Evolutionary conservation across 2,113 vertebrate species (phyloP).

Genomic region (Poeciliopsis prolifica): DNA sequence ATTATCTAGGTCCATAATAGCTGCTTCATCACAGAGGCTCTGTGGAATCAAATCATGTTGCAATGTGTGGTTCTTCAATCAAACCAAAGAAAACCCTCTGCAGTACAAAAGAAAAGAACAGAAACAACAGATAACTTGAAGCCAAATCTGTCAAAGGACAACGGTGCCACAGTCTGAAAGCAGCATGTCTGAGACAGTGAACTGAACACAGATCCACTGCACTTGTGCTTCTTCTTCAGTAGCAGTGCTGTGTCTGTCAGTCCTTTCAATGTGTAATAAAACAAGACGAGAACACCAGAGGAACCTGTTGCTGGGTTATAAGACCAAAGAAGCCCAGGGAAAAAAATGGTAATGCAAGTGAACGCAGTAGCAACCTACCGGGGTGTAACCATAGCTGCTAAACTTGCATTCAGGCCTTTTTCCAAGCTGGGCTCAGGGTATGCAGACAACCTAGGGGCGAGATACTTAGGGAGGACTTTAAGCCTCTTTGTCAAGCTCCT

Average conservation of each 20-base stretch:
- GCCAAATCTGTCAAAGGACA: conserved; percentile 25
- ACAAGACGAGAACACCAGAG: conserved; percentile 64
- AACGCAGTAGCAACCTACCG: conserved; percentile 63
- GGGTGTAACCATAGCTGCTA: conserved; percentile 80
- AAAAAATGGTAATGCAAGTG: conserved; percentile 74
- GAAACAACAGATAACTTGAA: conserved; percentile 49
- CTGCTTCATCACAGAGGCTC: conserved; percentile 36
- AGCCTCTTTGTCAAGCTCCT: conserved; percentile 78
- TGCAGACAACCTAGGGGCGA: conserved; percentile 72
- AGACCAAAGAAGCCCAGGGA: conserved; percentile 64
- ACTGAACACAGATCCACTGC: conserved; percentile 20
- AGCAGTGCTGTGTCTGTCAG: conserved; percentile 58
- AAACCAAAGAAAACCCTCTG: conserved; percentile 38
- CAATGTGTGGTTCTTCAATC: conserved; percentile 56
- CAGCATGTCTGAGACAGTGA: conserved; percentile 7
- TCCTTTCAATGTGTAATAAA: conserved; percentile 70
- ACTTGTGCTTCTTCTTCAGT: conserved; percentile 27
- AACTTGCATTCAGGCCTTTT: conserved; percentile 73
- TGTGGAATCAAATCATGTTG: conserved; percentile 78
- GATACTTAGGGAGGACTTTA: conserved; percentile 79
- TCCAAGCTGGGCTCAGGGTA: conserved; percentile 63
- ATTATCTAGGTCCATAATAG: conserved; percentile 79
- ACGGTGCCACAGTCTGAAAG: conserved; percentile 5
- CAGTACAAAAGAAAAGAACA: conserved; percentile 32
- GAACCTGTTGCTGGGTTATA: conserved; percentile 77